Conservation (phyloP, 2,113 vertebrate genomes). For the Dendropsophus ebraccatus region DNA sequence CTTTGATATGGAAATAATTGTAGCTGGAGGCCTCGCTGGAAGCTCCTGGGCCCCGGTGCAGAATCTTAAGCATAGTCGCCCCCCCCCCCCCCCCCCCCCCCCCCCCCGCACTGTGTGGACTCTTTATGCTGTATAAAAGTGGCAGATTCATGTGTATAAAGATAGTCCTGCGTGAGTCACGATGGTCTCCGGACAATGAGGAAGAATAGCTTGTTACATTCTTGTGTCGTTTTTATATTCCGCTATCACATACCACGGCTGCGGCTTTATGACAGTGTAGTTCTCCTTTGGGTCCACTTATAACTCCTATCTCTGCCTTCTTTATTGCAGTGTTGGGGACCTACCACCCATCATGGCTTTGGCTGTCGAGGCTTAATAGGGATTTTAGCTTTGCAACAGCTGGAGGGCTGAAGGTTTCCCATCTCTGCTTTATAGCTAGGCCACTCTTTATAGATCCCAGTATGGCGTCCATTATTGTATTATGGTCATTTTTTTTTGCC, state of each 20-base stretch:
- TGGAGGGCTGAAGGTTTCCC: no score
- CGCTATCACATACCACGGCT: background rate
- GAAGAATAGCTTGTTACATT: background rate
- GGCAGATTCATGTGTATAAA: background rate
- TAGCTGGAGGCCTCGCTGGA: background rate
- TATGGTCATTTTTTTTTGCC: no score
- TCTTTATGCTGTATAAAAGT: background rate
- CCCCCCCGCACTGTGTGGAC: no score
- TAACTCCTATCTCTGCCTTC: no score
- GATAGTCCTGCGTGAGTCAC: no score
- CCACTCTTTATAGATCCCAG: no score
- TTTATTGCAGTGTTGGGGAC: no score
- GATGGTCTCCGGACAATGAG: background rate
- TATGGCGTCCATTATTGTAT: no score
- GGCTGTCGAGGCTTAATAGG: no score
- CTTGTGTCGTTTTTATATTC: background rate
- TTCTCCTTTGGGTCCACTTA: background rate
- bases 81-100: background rate
- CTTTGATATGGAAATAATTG: conserved; percentile 1
- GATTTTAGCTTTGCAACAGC: no score
- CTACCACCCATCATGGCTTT: no score
- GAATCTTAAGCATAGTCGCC: background rate
- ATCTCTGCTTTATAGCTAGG: no score
- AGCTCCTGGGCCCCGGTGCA: background rate
- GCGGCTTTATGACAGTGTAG: background rate